Base-by-base conservation (phyloP, 92 coral and sea anemone species). In the Palythoa heliodiscus region DNA sequence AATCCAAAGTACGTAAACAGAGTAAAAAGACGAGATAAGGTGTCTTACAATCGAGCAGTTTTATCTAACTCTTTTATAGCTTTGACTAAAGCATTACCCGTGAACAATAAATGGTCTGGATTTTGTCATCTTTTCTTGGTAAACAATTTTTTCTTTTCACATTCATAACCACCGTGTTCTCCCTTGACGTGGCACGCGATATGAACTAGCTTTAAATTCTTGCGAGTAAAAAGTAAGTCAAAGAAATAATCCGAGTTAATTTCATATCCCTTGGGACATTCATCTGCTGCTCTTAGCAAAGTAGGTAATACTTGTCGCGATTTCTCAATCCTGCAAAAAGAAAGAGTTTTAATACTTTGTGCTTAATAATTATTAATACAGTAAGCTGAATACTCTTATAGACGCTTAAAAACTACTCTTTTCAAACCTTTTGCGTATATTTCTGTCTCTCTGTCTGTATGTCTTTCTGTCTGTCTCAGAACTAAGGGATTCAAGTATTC, bases 121-220 rank as follows among this genome's bases (percentile, higher is more conserved):
- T 23, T 29, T 9, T 24, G 38, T 79, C 43, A 79, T 2, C 63
- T 22, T 79, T 79, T 79, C 47, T 91, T 89, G 23, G 57, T 63
- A 64, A 89, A 92, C 68, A 90, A 91, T 35, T 83, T 57, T 76
- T 75, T 94, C 53, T 67, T 75, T 58, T 91, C 83, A 75, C 99
- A 97, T 78, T 85, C 91, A 37, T 89, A 91, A 11, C 98, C 98
- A 37, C 68, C 83, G 58, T 97, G 99, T 73, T 88, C 95, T 22
- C 94, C 95, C 85, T 97, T 97, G 1, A 91, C 84, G 66, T 97
- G 99, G 74, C 99, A 97, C 5, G 92, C 98, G 84, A 97, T 89
- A 73, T 97, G 98, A 35, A 97, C 99, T 39, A 97, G 91, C 87
- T 97, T 97, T 14, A 97, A 82, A 76, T 97, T 97, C 77, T 92